Percentiles rank a stretch among this genome's conserved stretches.
Conservation (phyloP, 1,140 invertebrate genomes). For the Diachasma alloeum region DNA sequence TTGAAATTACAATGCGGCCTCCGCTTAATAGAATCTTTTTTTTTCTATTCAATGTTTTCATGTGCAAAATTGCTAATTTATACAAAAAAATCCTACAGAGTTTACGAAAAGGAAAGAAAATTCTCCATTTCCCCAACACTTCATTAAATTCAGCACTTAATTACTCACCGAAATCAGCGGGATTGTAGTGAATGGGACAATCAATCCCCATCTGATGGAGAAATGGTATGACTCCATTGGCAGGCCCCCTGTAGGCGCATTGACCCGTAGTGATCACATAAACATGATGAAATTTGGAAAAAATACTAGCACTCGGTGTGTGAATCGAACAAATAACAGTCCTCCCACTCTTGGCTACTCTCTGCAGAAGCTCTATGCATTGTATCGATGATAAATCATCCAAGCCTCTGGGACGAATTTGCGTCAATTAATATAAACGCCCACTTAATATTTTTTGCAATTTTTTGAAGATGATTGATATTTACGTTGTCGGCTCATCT, state of each 20-base stretch:
- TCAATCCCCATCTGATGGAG: constrained; percentile 71
- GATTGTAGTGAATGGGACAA: constrained; percentile 82
- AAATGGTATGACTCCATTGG: constrained; percentile 75
- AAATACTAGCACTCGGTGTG: constrained; percentile 84
- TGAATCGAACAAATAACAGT: constrained; percentile 93
- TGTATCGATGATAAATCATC: constrained; percentile 81
- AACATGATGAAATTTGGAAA: constrained; percentile 79
- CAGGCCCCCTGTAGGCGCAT: constrained; percentile 78
- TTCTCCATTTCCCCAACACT: too few relatives aligned
- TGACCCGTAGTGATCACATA: constrained; percentile 78
- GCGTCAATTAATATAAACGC: background rate
- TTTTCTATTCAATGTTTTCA: too few relatives aligned
- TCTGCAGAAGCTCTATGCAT: constrained; percentile 78
- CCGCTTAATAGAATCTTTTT: too few relatives aligned
- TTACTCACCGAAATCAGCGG: constrained; percentile 80
- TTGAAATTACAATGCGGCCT: too few relatives aligned
- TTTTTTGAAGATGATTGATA: constrained; percentile 29
- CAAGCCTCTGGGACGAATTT: constrained; percentile 70
- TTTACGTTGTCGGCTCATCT: constrained; percentile 86
- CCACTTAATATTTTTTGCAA: background rate
- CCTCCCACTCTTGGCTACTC: constrained; percentile 80
- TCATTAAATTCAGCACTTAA: too few relatives aligned
- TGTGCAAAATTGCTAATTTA: too few relatives aligned
- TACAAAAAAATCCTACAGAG: too few relatives aligned
- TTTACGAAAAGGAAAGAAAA: background rate